phyloP scores from a whole-genome alignment of 2,113 vertebrate genomes.

The Panurus biarmicus region DNA sequence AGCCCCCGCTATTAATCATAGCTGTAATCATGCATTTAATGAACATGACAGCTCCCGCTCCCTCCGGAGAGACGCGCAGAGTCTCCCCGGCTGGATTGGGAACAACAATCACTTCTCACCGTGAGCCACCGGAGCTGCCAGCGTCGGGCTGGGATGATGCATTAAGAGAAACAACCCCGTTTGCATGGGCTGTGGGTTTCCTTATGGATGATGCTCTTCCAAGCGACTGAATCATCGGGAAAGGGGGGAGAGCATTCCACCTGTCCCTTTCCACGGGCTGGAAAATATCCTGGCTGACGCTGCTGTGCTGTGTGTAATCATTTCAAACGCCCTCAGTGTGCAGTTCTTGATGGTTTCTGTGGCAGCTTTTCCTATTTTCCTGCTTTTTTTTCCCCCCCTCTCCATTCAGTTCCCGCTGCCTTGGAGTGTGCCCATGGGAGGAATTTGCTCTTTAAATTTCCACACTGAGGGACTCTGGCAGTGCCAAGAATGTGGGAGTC shows the following conservation, averaged over 20 bases:
- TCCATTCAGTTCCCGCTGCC: fast-evolving
- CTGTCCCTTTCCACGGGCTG: background rate
- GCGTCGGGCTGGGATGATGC: background rate
- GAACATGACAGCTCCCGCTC: constrained; percentile 54
- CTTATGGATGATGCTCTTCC: constrained; percentile 5
- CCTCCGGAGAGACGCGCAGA: constrained; percentile 3
- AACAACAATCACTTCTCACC: background rate
- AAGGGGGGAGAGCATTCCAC: background rate
- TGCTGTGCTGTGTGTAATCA: background rate
- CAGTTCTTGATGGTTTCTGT: background rate
- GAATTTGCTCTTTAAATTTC: background rate
- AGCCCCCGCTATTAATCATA: constrained; percentile 60
- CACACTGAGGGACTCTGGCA: fast-evolving
- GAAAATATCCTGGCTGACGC: background rate
- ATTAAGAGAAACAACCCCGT: background rate
- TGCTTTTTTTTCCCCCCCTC: fast-evolving
- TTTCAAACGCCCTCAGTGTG: background rate
- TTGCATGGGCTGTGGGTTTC: background rate
- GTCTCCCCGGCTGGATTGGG: background rate
- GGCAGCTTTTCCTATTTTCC: background rate
- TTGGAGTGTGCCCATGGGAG: background rate
- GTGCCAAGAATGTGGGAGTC: fast-evolving
- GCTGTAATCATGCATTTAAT: constrained; percentile 66
- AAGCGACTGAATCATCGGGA: background rate
- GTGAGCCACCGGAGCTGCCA: background rate